Evolutionary conservation across 35 echinoderm and acorn worm species (phyloP), one percentile per base, ranked within the genome.

Genomic region (Lytechinus pictus): DNA sequence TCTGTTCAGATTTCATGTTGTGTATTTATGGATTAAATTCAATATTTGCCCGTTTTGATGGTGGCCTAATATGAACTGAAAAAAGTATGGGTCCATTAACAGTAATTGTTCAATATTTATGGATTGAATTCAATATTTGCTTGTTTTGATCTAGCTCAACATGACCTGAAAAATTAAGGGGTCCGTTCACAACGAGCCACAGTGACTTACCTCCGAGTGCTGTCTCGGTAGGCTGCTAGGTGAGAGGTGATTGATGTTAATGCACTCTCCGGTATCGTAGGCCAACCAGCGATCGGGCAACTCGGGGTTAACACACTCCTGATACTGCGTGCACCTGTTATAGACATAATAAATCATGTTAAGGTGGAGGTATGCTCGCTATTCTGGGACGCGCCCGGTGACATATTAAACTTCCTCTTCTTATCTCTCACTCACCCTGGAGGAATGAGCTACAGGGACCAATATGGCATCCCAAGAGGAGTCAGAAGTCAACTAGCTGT

Each of bases 251-350:
- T 28, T 90, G 88, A 90, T 90, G 52, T 54, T 54, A 54, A 90
- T 90, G 88, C 88, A 90, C 88, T 90, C 88, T 90, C 29, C 24
- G 52, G 88, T 90, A 90, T 90, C 88, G 27, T 90, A 90, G 88
- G 88, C 88, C 88, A 90, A 44, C 88, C 88, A 90, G 88, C 52
- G 88, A 90, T 54, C 88, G 9, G 88, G 16, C 88, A 3, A 4
- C 28, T 90, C 27, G 29, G 88, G 88, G 88, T 90, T 90, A 54
- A 54, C 88, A 54, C 88, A 90, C 88, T 52, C 88, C 88, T 10
- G 28, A 54, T 90, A 90, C 88, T 90, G 29, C 5, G 88, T 90
- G 88, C 88, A 90, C 88, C 88, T 90, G 88, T 90, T 90, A 90
- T 54, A 90, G 52, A 90, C 88, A 54, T 90, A 90, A 90, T 90